phyloP scores from a whole-genome alignment of 2,113 vertebrate species.

The Tauraco erythrolophus region DNA sequence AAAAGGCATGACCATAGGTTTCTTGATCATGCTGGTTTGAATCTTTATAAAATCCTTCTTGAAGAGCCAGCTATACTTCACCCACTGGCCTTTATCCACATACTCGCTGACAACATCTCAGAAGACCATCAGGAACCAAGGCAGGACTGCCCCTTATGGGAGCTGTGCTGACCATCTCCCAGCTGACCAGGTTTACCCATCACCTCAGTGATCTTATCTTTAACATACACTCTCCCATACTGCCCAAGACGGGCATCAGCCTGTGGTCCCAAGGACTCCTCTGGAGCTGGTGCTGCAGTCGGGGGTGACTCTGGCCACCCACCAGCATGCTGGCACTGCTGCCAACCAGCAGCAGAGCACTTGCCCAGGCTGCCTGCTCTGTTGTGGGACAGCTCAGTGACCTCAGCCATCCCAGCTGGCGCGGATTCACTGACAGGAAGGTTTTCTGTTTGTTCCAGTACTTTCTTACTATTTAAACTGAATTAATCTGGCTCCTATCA shows the following conservation, averaged over 20 bases:
- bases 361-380: background rate
- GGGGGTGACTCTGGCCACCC: rapidly evolving
- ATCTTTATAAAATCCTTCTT: background rate
- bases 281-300: rapidly evolving
- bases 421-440: background rate
- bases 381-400: background rate
- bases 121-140: background rate
- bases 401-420: rapidly evolving
- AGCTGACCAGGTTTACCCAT: background rate
- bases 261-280: background rate
- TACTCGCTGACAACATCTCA: background rate
- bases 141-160: background rate
- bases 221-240: background rate
- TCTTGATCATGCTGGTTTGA: background rate
- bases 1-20: background rate
- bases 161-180: background rate
- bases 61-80: background rate
- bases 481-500: background rate
- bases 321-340: rapidly evolving
- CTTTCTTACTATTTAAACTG: background rate
- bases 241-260: background rate
- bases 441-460: background rate
- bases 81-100: background rate
- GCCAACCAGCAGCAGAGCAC: background rate
- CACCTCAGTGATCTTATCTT: background rate